These are phyloP conservation scores for Melangyna quadrimaculata DNA, from an alignment of 2,888 invertebrate genomes.

Conservation along the genomic window DNA sequence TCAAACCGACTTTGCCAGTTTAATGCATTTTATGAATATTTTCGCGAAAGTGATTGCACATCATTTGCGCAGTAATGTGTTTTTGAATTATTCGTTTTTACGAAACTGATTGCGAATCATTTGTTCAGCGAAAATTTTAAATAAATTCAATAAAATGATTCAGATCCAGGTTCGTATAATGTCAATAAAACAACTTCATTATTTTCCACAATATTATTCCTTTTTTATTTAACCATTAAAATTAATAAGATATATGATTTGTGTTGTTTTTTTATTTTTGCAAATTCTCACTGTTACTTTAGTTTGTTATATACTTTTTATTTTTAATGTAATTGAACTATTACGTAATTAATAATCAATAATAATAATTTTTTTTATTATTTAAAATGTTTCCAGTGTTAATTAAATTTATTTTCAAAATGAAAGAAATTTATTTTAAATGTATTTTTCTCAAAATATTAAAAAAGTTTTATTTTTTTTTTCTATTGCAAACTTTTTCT, in stretches of 20 bases:
- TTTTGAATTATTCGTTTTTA: no score
- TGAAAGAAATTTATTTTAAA: conserved; percentile 53
- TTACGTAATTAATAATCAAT: conserved; percentile 69
- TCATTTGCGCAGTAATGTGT: no score
- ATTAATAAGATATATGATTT: conserved; percentile 70
- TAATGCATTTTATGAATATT: no score
- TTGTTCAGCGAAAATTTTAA: no score
- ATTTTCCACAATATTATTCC: conserved; percentile 59
- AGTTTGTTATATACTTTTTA: conserved; percentile 62
- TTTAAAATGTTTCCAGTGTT: conserved; percentile 51
- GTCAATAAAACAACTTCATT: conserved; percentile 18
- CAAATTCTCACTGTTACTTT: conserved; percentile 70
- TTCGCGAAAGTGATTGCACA: no score
- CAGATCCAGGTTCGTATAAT: background rate
- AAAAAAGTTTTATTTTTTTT: background rate
- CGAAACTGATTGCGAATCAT: no score
- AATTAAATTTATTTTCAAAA: conserved; percentile 41
- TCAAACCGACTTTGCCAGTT: no score
- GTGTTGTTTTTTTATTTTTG: conserved; percentile 42
- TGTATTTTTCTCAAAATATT: conserved; percentile 48
- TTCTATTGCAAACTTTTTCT: conserved; percentile 59
- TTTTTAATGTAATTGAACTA: conserved; percentile 70
- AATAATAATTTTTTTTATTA: conserved; percentile 59
- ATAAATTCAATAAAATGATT: no score
- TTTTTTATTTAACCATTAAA: conserved; percentile 71